phyloP scores from a whole-genome alignment of 2,888 invertebrate species.

The Ormyrus rosae region DNA sequence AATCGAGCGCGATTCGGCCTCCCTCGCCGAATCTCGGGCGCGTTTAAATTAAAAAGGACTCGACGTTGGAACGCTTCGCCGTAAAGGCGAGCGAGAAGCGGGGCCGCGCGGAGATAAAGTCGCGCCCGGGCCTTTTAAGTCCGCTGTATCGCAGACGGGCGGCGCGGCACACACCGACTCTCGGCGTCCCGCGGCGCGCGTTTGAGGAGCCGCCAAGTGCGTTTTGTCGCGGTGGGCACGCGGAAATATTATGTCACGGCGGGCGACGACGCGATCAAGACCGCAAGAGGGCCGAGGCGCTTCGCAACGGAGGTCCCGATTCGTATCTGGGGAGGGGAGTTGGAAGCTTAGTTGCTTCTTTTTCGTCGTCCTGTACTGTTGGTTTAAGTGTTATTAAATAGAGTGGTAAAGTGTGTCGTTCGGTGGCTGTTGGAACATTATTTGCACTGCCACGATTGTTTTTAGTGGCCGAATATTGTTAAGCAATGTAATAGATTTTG shows the following conservation, averaged over 20 bases:
- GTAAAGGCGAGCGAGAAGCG: neutral
- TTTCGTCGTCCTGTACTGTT: too few relatives aligned
- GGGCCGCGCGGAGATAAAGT: neutral
- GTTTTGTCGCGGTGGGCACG: neutral
- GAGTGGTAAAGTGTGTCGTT: too few relatives aligned
- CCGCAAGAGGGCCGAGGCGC: too few relatives aligned
- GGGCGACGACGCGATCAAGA: neutral
- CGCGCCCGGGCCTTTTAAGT: constrained; percentile 30
- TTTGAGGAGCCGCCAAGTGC: neutral
- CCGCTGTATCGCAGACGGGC: neutral
- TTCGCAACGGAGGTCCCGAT: too few relatives aligned
- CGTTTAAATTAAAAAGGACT: constrained; percentile 23
- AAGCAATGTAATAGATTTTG: too few relatives aligned
- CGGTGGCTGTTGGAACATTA: too few relatives aligned
- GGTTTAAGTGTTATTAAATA: too few relatives aligned
- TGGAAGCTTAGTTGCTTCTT: too few relatives aligned
- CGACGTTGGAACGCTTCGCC: neutral
- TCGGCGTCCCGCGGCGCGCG: constrained; percentile 28
- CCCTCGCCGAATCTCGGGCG: neutral
- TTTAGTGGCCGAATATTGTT: too few relatives aligned
- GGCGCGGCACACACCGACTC: neutral
- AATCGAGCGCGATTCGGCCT: too few relatives aligned
- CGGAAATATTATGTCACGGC: constrained; percentile 35
- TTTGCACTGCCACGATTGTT: too few relatives aligned
- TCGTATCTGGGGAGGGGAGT: too few relatives aligned